phyloP scores from a whole-genome alignment of 2,113 vertebrate species.

The Eurypyga helias region DNA sequence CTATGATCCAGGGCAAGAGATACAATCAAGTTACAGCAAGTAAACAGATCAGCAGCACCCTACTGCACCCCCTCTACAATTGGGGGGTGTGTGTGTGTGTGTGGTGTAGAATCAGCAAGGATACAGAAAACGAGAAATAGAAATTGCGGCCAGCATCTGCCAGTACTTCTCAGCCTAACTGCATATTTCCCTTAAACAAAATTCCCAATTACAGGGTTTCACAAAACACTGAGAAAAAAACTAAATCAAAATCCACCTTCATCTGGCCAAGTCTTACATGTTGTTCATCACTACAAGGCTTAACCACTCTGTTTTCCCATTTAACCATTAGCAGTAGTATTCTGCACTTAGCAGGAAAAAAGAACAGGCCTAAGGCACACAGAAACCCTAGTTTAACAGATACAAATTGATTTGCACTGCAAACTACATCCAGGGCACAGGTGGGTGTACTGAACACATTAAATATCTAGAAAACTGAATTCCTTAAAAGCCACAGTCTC shows the following conservation, averaged over 20 bases:
- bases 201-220: background rate
- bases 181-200: background rate
- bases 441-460: background rate
- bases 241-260: background rate
- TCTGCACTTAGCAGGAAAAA: background rate
- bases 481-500: background rate
- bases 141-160: background rate
- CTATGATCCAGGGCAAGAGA: background rate
- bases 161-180: background rate
- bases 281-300: background rate
- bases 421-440: background rate
- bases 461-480: background rate
- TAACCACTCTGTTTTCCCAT: background rate
- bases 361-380: background rate
- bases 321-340: background rate
- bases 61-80: fast-evolving
- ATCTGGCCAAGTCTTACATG: background rate
- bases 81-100: no score
- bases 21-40: background rate
- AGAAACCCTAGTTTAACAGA: background rate
- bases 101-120: background rate
- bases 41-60: background rate
- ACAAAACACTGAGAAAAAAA: background rate
- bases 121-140: background rate
- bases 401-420: background rate